Evolutionary conservation across 2,113 vertebrate species (phyloP), one percentile per base, ranked within the genome.

Genomic region (Eulacestoma nigropectus): DNA sequence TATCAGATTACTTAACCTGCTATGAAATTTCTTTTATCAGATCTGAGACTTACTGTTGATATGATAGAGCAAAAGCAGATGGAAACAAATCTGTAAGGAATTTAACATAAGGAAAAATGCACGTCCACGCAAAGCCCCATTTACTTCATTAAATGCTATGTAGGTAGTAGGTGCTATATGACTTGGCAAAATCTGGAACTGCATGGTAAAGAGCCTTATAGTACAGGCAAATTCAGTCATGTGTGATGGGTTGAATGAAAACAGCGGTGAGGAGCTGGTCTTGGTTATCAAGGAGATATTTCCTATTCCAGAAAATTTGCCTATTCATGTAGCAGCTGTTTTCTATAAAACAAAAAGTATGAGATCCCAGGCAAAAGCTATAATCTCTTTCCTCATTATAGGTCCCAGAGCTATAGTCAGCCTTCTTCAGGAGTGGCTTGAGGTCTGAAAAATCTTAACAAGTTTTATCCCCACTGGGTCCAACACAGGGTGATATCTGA

Each of bases 61-160:
- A 39, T 10, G 2, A 55, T 35, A 52, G 59, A 56, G 20, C 32
- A 57, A 65, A 82, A 91, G 32, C 57, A 59, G 64, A 72, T 90
- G 60, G 62, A 93, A 94, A 68, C 8, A 92, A 89, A 90, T 82
- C 60, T 90, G 44, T 84, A 86, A 93, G 90, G 37, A 77, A 63
- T 80, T 84, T 86, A 52, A 56, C 55, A 26, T 63, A 70, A 70
- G 32, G 64, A 70, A 62, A 90, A 81, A 27, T 52, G 87, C 26
- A n/a, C 7, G 21, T 76, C 26, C 50, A 70, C 37, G 37, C 22
- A 84, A 77, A 70, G 23, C 22, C 62, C 14, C 21, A 69, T 35
- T 57, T 76, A 47, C 35, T 88, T 91, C 35, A 52, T 73, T 91
- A 41, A 79, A 75, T 88, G 6, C 44, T 77, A 8, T 30, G 55